Evolutionary conservation across 2,797 vertebrate species (phyloP).

Genomic region (Lateolabrax maculatus): DNA sequence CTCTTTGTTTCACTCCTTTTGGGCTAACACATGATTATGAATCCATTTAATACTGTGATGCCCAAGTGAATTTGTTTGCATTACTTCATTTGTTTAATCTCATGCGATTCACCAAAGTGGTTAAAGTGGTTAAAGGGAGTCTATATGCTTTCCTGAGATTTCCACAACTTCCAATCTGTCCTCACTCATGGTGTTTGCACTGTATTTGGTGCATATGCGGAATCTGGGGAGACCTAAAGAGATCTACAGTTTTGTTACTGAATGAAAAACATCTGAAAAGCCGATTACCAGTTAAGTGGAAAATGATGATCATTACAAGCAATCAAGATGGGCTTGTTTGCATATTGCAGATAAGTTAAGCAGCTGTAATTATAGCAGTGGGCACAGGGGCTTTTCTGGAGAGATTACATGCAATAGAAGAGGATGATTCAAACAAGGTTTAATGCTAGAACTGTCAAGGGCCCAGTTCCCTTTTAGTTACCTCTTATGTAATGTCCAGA

Average conservation of each 20-base stretch:
- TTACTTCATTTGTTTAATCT: slow-evolving; percentile 21
- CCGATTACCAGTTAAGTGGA: slow-evolving; percentile 81
- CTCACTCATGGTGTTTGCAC: slow-evolving; percentile 22
- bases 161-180: slow-evolving; percentile 4
- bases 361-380: slow-evolving; percentile 76
- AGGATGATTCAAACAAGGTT: slow-evolving; percentile 55
- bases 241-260: slow-evolving; percentile 22
- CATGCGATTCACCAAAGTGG: slow-evolving; percentile 2
- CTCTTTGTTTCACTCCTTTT: slow-evolving; percentile 6
- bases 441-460: slow-evolving; percentile 54
- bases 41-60: not conserved
- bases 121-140: slow-evolving; percentile 8
- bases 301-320: slow-evolving; percentile 84
- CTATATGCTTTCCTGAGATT: not conserved
- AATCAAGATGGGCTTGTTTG: slow-evolving; percentile 79
- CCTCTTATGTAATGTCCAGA: slow-evolving; percentile 23
- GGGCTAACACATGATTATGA: slow-evolving; percentile 9
- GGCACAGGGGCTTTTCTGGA: slow-evolving; percentile 62
- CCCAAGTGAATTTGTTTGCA: slow-evolving; percentile 2
- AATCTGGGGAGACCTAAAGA: slow-evolving; percentile 51
- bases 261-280: slow-evolving; percentile 73
- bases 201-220: slow-evolving; percentile 28
- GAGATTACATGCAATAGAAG: slow-evolving; percentile 63
- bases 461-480: slow-evolving; percentile 34
- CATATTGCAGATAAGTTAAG: slow-evolving; percentile 74